A percentile compares a stretch with the other conserved stretches of the same genome.
Evolutionary conservation across 2,888 invertebrate genomes (phyloP).

Genomic region (Lydus trimaculatus): DNA sequence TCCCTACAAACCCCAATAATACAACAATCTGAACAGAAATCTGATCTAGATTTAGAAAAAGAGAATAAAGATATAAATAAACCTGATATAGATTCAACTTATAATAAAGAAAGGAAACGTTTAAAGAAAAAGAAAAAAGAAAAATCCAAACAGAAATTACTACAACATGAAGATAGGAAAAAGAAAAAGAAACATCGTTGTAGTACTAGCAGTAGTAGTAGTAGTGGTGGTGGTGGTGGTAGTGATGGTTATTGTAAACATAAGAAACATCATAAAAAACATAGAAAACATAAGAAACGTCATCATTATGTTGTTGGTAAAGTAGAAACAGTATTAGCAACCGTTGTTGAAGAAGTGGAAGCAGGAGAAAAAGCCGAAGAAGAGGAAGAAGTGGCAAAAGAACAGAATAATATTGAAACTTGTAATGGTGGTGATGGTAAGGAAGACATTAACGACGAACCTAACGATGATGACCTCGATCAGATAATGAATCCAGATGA

Average conservation of each 20-base stretch:
- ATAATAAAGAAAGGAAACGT: slow-evolving; percentile 70
- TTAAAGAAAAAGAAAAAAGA: slow-evolving; percentile 75
- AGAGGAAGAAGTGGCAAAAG: slow-evolving; percentile 54
- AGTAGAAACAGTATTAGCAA: neutral
- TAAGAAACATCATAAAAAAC: slow-evolving; percentile 79
- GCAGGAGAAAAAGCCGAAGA: slow-evolving; percentile 58
- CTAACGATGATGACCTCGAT: slow-evolving; percentile 16
- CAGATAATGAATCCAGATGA: slow-evolving; percentile 51
- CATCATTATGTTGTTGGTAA: slow-evolving; percentile 62
- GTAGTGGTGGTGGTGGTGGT: neutral
- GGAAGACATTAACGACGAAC: slow-evolving; percentile 36
- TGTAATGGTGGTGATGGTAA: neutral
- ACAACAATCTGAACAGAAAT: slow-evolving; percentile 19
- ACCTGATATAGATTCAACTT: slow-evolving; percentile 54
- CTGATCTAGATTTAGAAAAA: slow-evolving; percentile 37
- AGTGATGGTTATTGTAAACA: slow-evolving; percentile 73
- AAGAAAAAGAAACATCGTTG: slow-evolving; percentile 76
- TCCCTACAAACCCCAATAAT: slow-evolving; percentile 22
- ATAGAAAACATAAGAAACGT: slow-evolving; percentile 80
- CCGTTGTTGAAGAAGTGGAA: slow-evolving; percentile 58
- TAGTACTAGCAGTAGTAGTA: neutral
- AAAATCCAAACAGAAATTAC: slow-evolving; percentile 65
- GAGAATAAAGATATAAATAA: slow-evolving; percentile 50
- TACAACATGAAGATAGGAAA: slow-evolving; percentile 63
- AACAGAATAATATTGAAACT: slow-evolving; percentile 4